Conservation (phyloP, 2,797 vertebrate genomes). For the Melanotaenia parkinsoni region DNA sequence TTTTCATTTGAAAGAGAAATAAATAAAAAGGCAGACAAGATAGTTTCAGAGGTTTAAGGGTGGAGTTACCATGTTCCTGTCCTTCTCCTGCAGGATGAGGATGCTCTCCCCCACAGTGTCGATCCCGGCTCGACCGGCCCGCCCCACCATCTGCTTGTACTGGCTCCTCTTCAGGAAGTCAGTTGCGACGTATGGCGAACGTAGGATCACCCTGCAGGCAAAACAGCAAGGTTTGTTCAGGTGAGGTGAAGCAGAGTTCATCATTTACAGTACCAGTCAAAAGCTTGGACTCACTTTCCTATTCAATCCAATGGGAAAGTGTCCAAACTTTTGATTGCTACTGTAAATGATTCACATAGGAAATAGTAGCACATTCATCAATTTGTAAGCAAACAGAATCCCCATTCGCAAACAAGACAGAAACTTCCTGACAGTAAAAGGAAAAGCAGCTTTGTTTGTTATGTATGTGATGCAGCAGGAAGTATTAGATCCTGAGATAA, state of each 20-base stretch:
- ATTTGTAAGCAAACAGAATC: neutral
- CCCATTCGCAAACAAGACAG: neutral
- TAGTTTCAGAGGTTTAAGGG: neutral
- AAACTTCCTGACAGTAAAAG: neutral
- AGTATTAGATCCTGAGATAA: neutral
- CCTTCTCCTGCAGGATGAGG: conserved; percentile 92
- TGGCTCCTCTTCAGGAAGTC: conserved; percentile 93
- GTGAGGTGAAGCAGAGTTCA: conserved; percentile 84
- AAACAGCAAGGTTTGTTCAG: conserved; percentile 83
- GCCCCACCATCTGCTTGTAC: conserved; percentile 97
- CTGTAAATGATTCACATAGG: too few relatives aligned
- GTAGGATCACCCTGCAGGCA: conserved; percentile 94
- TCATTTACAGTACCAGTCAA: conserved; percentile 58
- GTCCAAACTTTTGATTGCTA: too few relatives aligned
- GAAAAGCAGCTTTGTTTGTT: neutral
- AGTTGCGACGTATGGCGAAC: conserved; percentile 91
- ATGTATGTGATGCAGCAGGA: neutral
- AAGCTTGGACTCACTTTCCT: too few relatives aligned
- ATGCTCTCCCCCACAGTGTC: conserved; percentile 92
- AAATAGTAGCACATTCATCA: neutral
- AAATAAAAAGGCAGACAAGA: neutral
- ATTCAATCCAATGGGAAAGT: too few relatives aligned
- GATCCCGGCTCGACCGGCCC: conserved; percentile 94
- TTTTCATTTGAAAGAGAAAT: neutral
- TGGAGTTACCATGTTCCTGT: conserved; percentile 84